These are phyloP conservation scores for Muricea muricata DNA, from an alignment of 92 coral and sea anemone genomes.

Conservation along the genomic window DNA sequence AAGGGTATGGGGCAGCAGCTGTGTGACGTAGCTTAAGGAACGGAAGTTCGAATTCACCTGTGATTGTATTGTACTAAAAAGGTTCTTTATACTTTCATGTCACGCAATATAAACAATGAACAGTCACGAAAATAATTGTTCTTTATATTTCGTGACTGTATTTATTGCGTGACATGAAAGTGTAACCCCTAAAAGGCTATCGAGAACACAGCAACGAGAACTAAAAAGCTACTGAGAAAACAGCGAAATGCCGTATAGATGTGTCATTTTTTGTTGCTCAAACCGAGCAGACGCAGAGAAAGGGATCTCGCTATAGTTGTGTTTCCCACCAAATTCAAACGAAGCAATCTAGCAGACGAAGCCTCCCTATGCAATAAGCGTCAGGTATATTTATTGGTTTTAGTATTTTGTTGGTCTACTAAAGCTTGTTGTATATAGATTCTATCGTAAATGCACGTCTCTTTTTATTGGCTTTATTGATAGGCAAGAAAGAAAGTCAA, in stretches of 20 bases:
- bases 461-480: conserved; percentile 1
- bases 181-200: too few species aligned
- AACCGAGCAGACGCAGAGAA: background rate
- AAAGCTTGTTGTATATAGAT: too few species aligned
- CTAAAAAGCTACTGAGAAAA: background rate
- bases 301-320: conserved; percentile 17
- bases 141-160: too few species aligned
- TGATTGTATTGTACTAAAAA: too few species aligned
- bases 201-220: background rate
- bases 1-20: too few species aligned
- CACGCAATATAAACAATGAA: too few species aligned
- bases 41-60: background rate
- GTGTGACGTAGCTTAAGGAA: too few species aligned
- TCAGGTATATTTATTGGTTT: background rate
- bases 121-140: too few species aligned
- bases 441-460: background rate
- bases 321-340: background rate
- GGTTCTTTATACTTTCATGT: too few species aligned
- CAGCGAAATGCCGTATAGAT: conserved; percentile 26
- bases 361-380: conserved; percentile 11
- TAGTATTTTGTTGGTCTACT: background rate
- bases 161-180: too few species aligned
- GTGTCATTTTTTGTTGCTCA: conserved; percentile 24
- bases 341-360: background rate
- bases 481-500: conserved; percentile 18